These are phyloP conservation scores for Epinotia ramella DNA, from an alignment of 2,888 invertebrate species.

Conservation along the genomic window DNA sequence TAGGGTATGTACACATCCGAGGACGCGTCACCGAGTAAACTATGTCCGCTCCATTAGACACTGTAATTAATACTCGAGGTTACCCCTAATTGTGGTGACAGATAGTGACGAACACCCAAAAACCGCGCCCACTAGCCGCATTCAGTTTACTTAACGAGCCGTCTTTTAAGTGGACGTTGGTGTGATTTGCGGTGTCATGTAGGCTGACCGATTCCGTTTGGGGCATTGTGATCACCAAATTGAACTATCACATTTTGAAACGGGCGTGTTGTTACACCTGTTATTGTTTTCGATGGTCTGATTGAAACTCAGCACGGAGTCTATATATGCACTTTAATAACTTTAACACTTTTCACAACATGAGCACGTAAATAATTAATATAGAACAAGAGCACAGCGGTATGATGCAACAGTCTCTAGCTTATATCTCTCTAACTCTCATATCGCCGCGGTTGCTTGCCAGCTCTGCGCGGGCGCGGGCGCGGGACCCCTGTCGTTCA, in stretches of 20 bases:
- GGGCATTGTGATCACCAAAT: background rate
- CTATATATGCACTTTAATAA: too few relatives aligned
- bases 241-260: background rate
- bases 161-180: conserved; percentile 33
- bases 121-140: conserved; percentile 66
- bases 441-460: too few relatives aligned
- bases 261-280: too few relatives aligned
- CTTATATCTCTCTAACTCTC: too few relatives aligned
- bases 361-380: too few relatives aligned
- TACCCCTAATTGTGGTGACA: conserved; percentile 78
- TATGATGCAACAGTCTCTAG: too few relatives aligned
- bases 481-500: too few relatives aligned
- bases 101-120: conserved; percentile 72
- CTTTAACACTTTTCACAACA: too few relatives aligned
- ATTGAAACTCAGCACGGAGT: too few relatives aligned
- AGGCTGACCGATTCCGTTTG: background rate
- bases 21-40: conserved; percentile 69
- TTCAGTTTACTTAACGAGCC: conserved; percentile 40
- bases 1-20: conserved; percentile 67
- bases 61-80: conserved; percentile 82
- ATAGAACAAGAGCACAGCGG: too few relatives aligned
- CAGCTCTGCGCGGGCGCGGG: too few relatives aligned
- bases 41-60: conserved; percentile 78
- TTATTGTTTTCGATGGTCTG: too few relatives aligned
- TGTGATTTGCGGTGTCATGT: conserved; percentile 36